A percentile compares a stretch with the other conserved stretches of the same genome.
These are phyloP conservation scores for Mallotus villosus DNA, from an alignment of 2,797 vertebrate genomes.

Conservation along the genomic window DNA sequence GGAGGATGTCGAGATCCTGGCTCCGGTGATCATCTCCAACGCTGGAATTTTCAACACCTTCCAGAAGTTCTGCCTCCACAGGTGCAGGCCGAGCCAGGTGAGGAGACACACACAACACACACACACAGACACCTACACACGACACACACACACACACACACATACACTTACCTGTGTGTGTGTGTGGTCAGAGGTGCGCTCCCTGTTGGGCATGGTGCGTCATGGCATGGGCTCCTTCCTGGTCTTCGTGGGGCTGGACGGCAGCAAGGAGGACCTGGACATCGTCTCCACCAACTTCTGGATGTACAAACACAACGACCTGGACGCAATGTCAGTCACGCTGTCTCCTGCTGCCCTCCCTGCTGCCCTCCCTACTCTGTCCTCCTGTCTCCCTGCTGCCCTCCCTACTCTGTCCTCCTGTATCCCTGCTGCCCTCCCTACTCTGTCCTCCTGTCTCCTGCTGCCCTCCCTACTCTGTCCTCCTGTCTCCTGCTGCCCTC, in stretches of 20 bases:
- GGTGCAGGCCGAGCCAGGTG: conserved; percentile 72
- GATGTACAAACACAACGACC: conserved; percentile 82
- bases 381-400: conserved; percentile 45
- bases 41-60: conserved; percentile 87
- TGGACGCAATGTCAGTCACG: conserved; percentile 80
- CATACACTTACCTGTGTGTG: too few relatives aligned
- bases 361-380: neutral
- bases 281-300: conserved; percentile 80
- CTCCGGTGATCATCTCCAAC: conserved; percentile 81
- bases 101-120: neutral
- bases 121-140: conserved; percentile 2
- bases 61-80: conserved; percentile 73
- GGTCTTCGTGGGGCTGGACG: conserved; percentile 84
- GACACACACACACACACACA: neutral
- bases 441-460: too few relatives aligned
- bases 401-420: conserved; percentile 41
- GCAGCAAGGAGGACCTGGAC: conserved; percentile 77
- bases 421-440: neutral
- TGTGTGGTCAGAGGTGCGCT: too few relatives aligned
- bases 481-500: too few relatives aligned
- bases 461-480: too few relatives aligned
- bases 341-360: too few relatives aligned
- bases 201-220: conserved; percentile 72
- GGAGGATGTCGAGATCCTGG: conserved; percentile 75
- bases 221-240: conserved; percentile 81